Evolutionary conservation across 2,888 invertebrate genomes (phyloP), one percentile per base, ranked within the genome.

Genomic region (Drosophila fungiperda): DNA sequence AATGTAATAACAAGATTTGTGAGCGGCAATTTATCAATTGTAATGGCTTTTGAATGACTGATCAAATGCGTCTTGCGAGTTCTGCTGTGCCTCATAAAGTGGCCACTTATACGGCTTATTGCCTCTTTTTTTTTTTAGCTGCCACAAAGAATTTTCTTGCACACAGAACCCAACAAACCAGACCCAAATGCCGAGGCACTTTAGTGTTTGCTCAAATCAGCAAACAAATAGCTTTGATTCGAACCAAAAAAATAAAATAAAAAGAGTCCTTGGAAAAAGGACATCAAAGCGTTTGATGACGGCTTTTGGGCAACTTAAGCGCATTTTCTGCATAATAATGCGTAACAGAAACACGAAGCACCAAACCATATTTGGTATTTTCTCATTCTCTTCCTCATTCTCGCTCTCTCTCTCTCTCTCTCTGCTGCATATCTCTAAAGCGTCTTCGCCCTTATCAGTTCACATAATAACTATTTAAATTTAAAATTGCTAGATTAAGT

Each of bases 71-170:
- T 32, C 38, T 29, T 62, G 61, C 55, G 20, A n/a, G 38, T 36
- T 35, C 45, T n/a, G 58, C 42, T 40, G 26, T 15, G 83, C 65
- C 67, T 48, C 50, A 62, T 65, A 77, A 89, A 81, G 72, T 75
- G 85, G 68, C 85, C 89, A 84, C 89, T 85, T 85, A 74, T 78
- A 87, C 82, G 85, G 89, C 89, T 89, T 85, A 85, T 85, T 89
- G 89, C 80, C 75, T 78, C 72, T 66, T 73, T 63, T 54, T 68
- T 61, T 48, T 35, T 55, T 38, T 6, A n/a, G 1, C 45, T 45
- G 20, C 3, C 3, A 3, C 64, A 48, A 64, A 58, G 61, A 63
- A 70, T 55, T 59, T 57, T 8, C 20, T 42, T 1, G 8, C 15
- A 1, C 45, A 45, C 7, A n/a, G 8, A 11, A 26, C 23, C 26